Evolutionary conservation across 2,797 vertebrate species (phyloP).

Genomic region (Gambusia yucatana): DNA sequence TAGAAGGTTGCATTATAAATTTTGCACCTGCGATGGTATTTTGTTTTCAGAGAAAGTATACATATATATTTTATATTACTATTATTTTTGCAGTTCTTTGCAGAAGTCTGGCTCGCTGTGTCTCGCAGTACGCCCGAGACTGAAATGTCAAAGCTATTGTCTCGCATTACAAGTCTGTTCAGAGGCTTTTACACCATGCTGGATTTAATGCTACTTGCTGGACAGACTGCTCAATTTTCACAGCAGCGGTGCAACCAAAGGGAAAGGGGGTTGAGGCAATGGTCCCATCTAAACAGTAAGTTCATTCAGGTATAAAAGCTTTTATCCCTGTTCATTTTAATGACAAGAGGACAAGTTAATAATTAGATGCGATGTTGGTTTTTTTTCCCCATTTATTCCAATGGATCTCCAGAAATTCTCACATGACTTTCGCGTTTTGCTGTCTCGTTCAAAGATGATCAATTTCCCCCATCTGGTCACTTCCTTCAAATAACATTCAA

Average conservation of each 20-base stretch:
- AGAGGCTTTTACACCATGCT: constrained; percentile 54
- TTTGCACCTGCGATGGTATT: background rate
- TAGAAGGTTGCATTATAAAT: background rate
- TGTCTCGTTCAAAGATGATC: background rate
- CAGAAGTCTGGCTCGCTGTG: constrained; percentile 26
- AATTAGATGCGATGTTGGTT: background rate
- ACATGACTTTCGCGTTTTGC: background rate
- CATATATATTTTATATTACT: constrained; percentile 11
- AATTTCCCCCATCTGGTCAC: too few relatives aligned
- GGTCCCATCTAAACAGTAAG: background rate
- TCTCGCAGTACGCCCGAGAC: constrained; percentile 47
- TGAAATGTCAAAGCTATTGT: constrained; percentile 75
- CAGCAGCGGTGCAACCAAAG: background rate
- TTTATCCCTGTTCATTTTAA: background rate
- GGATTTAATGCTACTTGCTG: constrained; percentile 45
- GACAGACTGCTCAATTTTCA: constrained; percentile 38
- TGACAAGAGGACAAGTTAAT: background rate
- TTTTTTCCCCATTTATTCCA: background rate
- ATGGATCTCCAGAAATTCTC: background rate
- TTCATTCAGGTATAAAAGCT: background rate
- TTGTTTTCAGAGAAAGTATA: background rate
- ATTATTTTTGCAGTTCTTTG: constrained; percentile 27
- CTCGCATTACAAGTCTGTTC: constrained; percentile 66
- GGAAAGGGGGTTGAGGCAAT: background rate
- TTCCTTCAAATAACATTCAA: too few relatives aligned